A percentile compares a stretch with the other conserved stretches of the same genome.
These are phyloP conservation scores for Acanthacorydalis orientalis DNA, from an alignment of 2,888 invertebrate genomes.

Conservation along the genomic window DNA sequence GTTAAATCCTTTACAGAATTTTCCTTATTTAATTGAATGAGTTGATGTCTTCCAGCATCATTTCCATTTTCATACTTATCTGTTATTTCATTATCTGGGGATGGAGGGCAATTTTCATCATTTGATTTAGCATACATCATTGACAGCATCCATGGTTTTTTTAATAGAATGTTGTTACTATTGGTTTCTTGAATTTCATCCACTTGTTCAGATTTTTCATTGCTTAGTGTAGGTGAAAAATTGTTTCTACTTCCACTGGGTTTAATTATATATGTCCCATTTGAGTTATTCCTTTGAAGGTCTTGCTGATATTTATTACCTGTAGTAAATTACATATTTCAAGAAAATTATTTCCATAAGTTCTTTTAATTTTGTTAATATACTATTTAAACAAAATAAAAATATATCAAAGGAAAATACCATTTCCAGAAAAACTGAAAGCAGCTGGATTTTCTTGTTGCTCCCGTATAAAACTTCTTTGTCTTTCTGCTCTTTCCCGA, in stretches of 20 bases:
- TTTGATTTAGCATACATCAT: constrained; percentile 13
- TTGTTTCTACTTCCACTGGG: constrained; percentile 29
- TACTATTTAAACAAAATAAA: neutral
- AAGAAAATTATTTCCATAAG: neutral
- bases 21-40: constrained; percentile 57
- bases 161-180: constrained; percentile 19
- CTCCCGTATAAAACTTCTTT: constrained; percentile 68
- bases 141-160: constrained; percentile 19
- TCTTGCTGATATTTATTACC: constrained; percentile 40
- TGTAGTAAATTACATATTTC: constrained; percentile 16
- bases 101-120: constrained; percentile 9
- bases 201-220: constrained; percentile 26
- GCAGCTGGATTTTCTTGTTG: constrained; percentile 51
- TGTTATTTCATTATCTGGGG: constrained; percentile 29
- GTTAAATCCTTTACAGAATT: constrained; percentile 80
- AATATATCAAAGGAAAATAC: constrained; percentile 2
- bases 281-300: constrained; percentile 39
- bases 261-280: constrained; percentile 35
- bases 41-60: constrained; percentile 29
- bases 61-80: constrained; percentile 25
- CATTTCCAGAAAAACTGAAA: constrained; percentile 23
- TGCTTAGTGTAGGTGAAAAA: constrained; percentile 34
- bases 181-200: constrained; percentile 24
- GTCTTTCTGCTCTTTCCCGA: constrained; percentile 68
- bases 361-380: neutral